Evolutionary conservation across 2,797 vertebrate genomes (phyloP).

Genomic region (Prunella strophiata): DNA sequence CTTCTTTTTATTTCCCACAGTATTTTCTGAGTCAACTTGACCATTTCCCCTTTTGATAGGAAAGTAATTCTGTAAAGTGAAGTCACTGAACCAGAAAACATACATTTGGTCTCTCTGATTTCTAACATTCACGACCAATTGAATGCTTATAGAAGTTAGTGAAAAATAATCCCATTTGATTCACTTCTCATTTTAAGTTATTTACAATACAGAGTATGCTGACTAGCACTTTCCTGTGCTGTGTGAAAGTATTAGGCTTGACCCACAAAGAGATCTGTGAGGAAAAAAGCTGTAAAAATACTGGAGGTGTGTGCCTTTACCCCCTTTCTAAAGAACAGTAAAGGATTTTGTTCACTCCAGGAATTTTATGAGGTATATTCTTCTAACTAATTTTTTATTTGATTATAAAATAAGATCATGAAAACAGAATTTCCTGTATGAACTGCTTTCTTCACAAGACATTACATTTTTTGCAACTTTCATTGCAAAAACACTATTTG

Average conservation of each 20-base stretch:
- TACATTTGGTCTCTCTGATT: slow-evolving; percentile 44
- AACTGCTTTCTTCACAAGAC: neutral
- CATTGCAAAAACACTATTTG: neutral
- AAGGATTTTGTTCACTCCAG: neutral
- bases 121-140: slow-evolving; percentile 53
- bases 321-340: neutral
- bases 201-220: slow-evolving; percentile 39
- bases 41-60: slow-evolving; percentile 42
- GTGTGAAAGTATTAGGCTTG: neutral
- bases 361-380: neutral
- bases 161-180: slow-evolving; percentile 55
- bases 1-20: slow-evolving; percentile 30
- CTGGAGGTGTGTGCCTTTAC: neutral
- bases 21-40: slow-evolving; percentile 53
- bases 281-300: neutral
- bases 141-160: slow-evolving; percentile 47
- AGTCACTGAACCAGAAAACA: slow-evolving; percentile 42
- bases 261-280: neutral
- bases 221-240: slow-evolving; percentile 23
- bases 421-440: neutral
- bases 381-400: neutral
- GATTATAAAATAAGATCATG: neutral
- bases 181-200: slow-evolving; percentile 46
- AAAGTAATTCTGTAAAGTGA: slow-evolving; percentile 41
- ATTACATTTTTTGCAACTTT: neutral